Conservation (phyloP, 2,797 vertebrate genomes). For the Myripristis jacobus region DNA sequence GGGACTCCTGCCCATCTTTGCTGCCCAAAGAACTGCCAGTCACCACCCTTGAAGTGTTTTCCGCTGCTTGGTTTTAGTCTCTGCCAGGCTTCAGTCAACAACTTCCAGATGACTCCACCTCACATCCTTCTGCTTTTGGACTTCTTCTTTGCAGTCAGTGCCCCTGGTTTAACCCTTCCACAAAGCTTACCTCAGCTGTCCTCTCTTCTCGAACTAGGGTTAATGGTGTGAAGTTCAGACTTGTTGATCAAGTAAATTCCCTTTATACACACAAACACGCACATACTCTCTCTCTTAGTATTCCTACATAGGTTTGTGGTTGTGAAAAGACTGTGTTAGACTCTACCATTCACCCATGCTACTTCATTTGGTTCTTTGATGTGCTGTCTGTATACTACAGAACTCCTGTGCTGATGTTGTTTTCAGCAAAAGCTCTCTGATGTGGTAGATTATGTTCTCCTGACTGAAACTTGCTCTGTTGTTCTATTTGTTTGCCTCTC, state of each 20-base stretch:
- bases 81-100: slow-evolving; percentile 61
- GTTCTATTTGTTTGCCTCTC: slow-evolving; percentile 62
- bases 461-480: slow-evolving; percentile 67
- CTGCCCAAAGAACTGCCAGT: not conserved
- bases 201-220: slow-evolving; percentile 29
- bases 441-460: slow-evolving; percentile 60
- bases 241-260: not conserved
- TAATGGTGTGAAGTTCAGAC: slow-evolving; percentile 9
- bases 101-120: slow-evolving; percentile 68
- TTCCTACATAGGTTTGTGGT: slow-evolving; percentile 5
- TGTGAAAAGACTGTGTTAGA: slow-evolving; percentile 9
- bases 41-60: slow-evolving; percentile 10
- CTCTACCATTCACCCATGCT: slow-evolving; percentile 29
- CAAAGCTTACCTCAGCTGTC: slow-evolving; percentile 40
- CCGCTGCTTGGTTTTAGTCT: slow-evolving; percentile 50
- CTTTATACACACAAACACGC: not conserved
- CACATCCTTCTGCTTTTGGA: slow-evolving; percentile 76
- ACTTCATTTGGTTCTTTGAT: slow-evolving; percentile 52
- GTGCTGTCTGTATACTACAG: slow-evolving; percentile 15
- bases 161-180: slow-evolving; percentile 56
- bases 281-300: not conserved
- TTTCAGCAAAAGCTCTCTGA: slow-evolving; percentile 50
- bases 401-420: slow-evolving; percentile 23
- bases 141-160: slow-evolving; percentile 68
- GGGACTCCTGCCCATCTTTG: not conserved